phyloP scores from a whole-genome alignment of 2,113 vertebrate genomes.

The Gambusia holbrooki region DNA sequence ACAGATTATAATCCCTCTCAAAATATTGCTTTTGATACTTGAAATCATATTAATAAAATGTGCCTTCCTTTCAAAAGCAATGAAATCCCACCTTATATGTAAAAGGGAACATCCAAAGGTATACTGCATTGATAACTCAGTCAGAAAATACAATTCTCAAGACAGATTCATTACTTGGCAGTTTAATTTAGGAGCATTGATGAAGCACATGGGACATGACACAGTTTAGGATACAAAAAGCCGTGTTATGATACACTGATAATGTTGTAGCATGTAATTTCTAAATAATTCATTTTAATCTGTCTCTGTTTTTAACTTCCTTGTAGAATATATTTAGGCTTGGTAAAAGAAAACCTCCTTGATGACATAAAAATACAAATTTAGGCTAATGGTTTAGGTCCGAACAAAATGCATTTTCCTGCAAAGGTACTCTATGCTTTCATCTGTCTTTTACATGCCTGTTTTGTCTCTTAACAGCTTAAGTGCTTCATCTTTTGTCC shows the following conservation, averaged over 20 bases:
- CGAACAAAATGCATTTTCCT: conserved; percentile 47
- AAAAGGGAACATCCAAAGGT: conserved; percentile 46
- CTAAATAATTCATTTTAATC: conserved; percentile 64
- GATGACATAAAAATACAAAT: conserved; percentile 56
- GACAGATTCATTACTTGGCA: conserved; percentile 14
- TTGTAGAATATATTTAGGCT: conserved; percentile 54
- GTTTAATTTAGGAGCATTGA: conserved; percentile 53
- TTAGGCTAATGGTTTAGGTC: conserved; percentile 42
- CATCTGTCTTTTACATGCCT: conserved; percentile 35
- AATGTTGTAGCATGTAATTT: conserved; percentile 67
- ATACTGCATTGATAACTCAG: conserved; percentile 14
- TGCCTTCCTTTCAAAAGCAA: conserved; percentile 29
- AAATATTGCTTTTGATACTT: conserved; percentile 6
- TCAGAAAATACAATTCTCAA: not conserved
- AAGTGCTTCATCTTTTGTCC: conserved; percentile 41
- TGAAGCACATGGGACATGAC: conserved; percentile 36
- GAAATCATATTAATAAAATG: conserved; percentile 30
- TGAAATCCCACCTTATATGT: conserved; percentile 11
- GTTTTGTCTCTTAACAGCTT: conserved; percentile 51
- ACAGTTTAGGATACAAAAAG: not conserved
- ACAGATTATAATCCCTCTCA: no score
- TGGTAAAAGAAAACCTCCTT: conserved; percentile 35
- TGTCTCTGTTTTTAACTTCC: conserved; percentile 49
- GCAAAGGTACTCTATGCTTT: conserved; percentile 32
- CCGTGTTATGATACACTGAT: conserved; percentile 26